Conservation (phyloP, 2,797 vertebrate genomes). For the Sebastes cheni region DNA sequence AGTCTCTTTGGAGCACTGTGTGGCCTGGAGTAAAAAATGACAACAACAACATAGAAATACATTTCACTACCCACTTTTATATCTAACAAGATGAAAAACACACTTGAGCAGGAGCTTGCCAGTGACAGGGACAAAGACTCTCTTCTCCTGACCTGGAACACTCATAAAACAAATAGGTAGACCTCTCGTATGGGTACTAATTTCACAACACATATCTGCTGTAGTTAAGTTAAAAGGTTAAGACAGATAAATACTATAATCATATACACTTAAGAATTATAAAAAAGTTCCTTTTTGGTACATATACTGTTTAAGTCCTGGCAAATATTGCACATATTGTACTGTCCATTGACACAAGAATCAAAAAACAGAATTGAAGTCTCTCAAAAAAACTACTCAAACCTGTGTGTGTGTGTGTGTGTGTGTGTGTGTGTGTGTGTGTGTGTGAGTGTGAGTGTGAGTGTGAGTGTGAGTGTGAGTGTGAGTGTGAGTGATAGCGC, state of each 20-base stretch:
- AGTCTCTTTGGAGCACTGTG: slow-evolving; percentile 95
- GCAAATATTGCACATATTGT: too few species aligned
- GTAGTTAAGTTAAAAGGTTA: too few species aligned
- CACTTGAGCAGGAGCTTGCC: background rate
- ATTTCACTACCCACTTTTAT: background rate
- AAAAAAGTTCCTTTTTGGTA: too few species aligned
- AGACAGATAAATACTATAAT: too few species aligned
- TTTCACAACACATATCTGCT: background rate
- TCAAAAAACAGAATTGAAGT: background rate
- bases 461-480: too few species aligned
- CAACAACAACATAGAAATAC: background rate
- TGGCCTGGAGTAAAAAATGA: slow-evolving; percentile 84
- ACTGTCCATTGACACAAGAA: too few species aligned
- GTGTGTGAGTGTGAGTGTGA: too few species aligned
- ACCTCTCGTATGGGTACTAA: background rate
- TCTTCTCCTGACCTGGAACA: background rate
- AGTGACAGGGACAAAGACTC: background rate
- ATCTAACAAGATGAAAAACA: background rate
- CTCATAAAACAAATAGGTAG: background rate
- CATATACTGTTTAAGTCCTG: background rate
- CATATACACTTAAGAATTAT: too few species aligned
- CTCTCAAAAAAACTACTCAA: background rate
- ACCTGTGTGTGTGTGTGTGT: background rate
- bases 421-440: too few species aligned
- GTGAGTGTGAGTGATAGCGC: too few species aligned